Evolutionary conservation across 2,888 invertebrate species (phyloP), one percentile per base, ranked within the genome.

Genomic region (Drosophila ezoana): DNA sequence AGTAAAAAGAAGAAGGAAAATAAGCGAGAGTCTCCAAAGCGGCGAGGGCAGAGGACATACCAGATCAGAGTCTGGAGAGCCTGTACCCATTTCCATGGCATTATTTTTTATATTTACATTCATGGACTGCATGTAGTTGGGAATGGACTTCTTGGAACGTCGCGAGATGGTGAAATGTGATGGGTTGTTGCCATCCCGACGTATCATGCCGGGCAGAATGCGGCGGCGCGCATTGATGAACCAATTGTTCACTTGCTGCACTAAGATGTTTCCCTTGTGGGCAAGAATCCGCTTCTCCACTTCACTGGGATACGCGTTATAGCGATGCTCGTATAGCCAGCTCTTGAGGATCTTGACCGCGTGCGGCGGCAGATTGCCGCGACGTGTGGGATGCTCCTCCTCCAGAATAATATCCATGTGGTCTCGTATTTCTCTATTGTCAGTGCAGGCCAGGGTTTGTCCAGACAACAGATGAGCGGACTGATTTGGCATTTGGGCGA

Each of bases 201-300:
- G 44, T 4, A 54, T 54, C 44, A 54, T 14, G 14, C 97, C 97
- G 0, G 98, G 98, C 75, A 98, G 93, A 91, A 98, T 97, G 87
- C 98, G 95, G 28, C 98, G 94, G 1, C 98, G 95, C 0, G 98
- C 98, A 92, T 98, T 98, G 80, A 98, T 98, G 92, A 98, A 98
- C 98, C 98, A 98, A 93, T 98, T 98, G 93, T 98, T 98, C 54
- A 98, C 94, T 94, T 97, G 97, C 47, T 98, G 93, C 6, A 97
- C 96, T 0, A 97, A 97, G 56, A 97, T 93, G 91, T 96, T 96
- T 0, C 97, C 97, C 89, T 97, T 96, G 90, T 95, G 95, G 54
- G 97, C 96, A 45, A 98, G 93, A 1, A 95, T 95, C 20, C 96
- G 93, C 90, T 98, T 98, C 93, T 98, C 98, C 33, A 96, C 96